phyloP scores from a whole-genome alignment of 2,888 invertebrate genomes.

The Dynastes tityus region DNA sequence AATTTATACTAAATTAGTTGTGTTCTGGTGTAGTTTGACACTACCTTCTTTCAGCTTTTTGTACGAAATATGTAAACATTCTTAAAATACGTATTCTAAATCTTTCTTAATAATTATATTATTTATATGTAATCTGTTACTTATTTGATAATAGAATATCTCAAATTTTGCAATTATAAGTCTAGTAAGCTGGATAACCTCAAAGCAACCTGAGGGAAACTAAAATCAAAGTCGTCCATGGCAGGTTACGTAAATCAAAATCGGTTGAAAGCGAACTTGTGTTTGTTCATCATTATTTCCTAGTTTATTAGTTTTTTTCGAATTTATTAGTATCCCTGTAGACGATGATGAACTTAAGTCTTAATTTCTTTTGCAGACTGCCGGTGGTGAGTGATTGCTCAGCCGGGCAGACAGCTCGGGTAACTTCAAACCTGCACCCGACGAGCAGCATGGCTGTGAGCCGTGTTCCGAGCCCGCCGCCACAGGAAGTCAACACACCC shows the following conservation, averaged over 20 bases:
- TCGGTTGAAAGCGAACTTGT: too few species aligned
- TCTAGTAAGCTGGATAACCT: too few species aligned
- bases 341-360: background rate
- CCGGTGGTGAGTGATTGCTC: slow-evolving; percentile 84
- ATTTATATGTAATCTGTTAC: slow-evolving; percentile 4
- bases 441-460: slow-evolving; percentile 97
- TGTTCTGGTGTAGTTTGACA: too few species aligned
- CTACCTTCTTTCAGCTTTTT: too few species aligned
- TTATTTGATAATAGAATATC: slow-evolving; percentile 7
- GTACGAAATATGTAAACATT: too few species aligned
- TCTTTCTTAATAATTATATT: background rate
- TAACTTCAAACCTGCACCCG: slow-evolving; percentile 85
- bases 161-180: background rate
- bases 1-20: too few species aligned
- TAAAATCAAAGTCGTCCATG: background rate
- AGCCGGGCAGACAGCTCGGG: slow-evolving; percentile 89
- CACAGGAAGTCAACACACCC: slow-evolving; percentile 96
- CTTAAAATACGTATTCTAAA: too few species aligned
- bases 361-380: slow-evolving; percentile 77
- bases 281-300: too few species aligned
- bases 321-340: background rate
- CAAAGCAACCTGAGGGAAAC: background rate
- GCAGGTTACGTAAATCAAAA: background rate
- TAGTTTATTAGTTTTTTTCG: too few species aligned
- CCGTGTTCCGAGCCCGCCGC: slow-evolving; percentile 96